Conservation (phyloP, 2,797 vertebrate genomes). For the Gallinago stenura region DNA sequence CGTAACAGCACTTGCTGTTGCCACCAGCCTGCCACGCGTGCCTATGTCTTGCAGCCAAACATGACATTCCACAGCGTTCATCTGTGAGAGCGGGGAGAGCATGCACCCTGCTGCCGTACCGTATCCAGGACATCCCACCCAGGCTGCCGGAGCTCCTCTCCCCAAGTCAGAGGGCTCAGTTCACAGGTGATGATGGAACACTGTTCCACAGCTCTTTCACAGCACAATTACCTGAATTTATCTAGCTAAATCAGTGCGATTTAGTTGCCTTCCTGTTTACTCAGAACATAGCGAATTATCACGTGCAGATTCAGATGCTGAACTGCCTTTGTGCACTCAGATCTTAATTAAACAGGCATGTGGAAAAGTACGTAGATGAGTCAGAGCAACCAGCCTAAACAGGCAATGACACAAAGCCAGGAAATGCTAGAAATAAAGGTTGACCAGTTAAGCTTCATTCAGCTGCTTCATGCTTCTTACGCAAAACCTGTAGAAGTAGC, state of each 20-base stretch:
- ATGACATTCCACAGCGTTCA: not conserved
- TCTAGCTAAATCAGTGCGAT: not conserved
- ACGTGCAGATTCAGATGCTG: not conserved
- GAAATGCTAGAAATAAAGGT: not conserved
- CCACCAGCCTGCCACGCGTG: fast-evolving
- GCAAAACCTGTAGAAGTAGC: not conserved
- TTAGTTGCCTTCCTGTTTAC: not conserved
- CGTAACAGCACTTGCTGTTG: not conserved
- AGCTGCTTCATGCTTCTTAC: not conserved
- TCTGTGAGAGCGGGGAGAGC: not conserved
- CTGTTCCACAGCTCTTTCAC: not conserved
- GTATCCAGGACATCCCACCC: not conserved
- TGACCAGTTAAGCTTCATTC: not conserved
- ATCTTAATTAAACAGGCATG: not conserved
- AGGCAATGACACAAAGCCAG: not conserved
- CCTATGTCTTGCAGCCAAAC: not conserved
- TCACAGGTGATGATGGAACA: not conserved
- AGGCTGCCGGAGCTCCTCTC: not conserved
- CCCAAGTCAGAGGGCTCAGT: too few relatives aligned
- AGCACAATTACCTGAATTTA: not conserved
- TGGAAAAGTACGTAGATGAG: not conserved
- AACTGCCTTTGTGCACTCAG: not conserved
- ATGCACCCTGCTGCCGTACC: fast-evolving
- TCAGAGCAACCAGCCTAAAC: not conserved
- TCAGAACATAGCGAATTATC: not conserved